phyloP scores from a whole-genome alignment of 2,797 vertebrate genomes.

The Pitangus sulphuratus region DNA sequence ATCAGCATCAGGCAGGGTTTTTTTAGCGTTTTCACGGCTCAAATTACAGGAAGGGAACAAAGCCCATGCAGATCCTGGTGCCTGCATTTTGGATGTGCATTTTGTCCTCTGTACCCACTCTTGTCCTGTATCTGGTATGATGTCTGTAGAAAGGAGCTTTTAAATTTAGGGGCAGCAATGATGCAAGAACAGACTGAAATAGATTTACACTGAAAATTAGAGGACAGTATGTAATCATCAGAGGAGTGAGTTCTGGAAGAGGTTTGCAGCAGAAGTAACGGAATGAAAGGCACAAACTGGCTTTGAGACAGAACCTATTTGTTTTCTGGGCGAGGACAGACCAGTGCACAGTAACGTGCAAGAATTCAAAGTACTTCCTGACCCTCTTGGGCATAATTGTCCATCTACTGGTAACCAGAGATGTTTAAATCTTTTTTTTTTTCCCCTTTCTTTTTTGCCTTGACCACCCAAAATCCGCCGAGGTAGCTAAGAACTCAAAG shows the following conservation, averaged over 20 bases:
- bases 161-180: background rate
- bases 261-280: background rate
- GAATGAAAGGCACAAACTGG: background rate
- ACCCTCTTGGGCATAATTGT: background rate
- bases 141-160: background rate
- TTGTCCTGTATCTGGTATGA: background rate
- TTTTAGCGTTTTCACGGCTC: background rate
- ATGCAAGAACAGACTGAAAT: background rate
- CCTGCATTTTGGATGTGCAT: background rate
- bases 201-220: background rate
- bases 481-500: background rate
- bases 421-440: background rate
- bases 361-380: constrained; percentile 23
- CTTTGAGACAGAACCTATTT: background rate
- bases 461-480: background rate
- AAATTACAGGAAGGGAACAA: background rate
- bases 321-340: background rate
- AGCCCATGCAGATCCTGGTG: background rate
- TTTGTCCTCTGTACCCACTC: background rate
- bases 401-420: background rate
- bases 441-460: background rate
- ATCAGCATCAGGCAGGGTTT: background rate
- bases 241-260: background rate
- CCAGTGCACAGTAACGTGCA: background rate
- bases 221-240: background rate